Evolutionary conservation across 2,113 vertebrate species (phyloP), one percentile per base, ranked within the genome.

Genomic region (Bostrychus sinensis): DNA sequence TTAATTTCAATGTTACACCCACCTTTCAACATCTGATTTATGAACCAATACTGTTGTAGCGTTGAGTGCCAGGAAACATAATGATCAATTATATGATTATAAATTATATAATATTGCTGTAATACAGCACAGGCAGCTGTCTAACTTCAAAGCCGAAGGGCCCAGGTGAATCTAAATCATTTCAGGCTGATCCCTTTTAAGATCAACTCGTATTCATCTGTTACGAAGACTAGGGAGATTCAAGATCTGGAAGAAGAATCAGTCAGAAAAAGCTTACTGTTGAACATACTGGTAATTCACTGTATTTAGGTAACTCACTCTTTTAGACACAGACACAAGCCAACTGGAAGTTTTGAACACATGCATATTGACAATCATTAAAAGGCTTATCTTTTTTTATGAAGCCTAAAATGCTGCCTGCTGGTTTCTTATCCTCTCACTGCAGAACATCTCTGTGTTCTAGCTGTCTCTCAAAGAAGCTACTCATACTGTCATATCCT

Each of bases 11-110:
- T 48, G 66, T 70, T 82, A 43, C 75, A 41, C 56, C 62, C 38
- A 74, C 61, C 77, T 84, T 84, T 89, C 73, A 78, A 85, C 75
- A 23, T 63, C 66, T 85, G 83, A 89, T 88, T 89, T 88, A 86
- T 81, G 79, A 75, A 59, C 11, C 54, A 22, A 41, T 23, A 59
- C 53, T 56, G 66, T 36, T 70, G 81, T 53, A 78, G 72, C 11
- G 74, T 56, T 66, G 78, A 81, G 65, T 88, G 77, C 80, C 84
- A 87, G 80, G 54, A 83, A 85, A 86, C 78, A 79, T 75, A 80
- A 85, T 89, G 72, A 87, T 86, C 86, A 83, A 88, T 87, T 70
- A 88, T 84, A 64, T 70, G 65, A 76, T 84, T 54, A 78, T 83
- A 68, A 80, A 83, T 86, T 23, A 82, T 81, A 77, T 73, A 75